Evolutionary conservation across 1,140 invertebrate species (phyloP).

Genomic region (Caerostris darwini): DNA sequence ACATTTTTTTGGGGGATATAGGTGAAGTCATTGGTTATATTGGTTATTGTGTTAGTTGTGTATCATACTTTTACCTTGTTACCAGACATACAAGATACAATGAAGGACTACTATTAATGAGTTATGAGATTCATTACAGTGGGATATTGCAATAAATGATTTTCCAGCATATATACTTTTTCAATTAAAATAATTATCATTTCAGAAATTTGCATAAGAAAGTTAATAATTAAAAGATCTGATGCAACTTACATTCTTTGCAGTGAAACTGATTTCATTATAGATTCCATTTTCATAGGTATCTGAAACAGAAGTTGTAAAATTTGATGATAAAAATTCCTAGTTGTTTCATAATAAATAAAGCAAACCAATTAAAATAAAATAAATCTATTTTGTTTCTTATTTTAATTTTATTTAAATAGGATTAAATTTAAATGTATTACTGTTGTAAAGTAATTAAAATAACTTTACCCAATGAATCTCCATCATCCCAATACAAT

Average conservation of each 20-base stretch:
- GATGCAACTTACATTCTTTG: slow-evolving; percentile 5
- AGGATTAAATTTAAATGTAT: neutral
- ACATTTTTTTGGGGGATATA: too few species aligned
- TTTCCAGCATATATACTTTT: neutral
- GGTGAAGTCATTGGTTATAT: too few species aligned
- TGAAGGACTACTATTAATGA: too few species aligned
- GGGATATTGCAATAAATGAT: neutral
- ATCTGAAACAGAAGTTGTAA: slow-evolving; percentile 43
- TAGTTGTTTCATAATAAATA: neutral
- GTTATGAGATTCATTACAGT: too few species aligned
- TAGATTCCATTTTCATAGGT: slow-evolving; percentile 54
- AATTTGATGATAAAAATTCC: neutral
- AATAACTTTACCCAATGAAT: slow-evolving; percentile 85
- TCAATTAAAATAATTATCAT: neutral
- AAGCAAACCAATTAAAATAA: neutral
- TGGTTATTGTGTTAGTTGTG: too few species aligned
- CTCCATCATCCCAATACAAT: slow-evolving; percentile 90
- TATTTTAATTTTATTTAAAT: too few species aligned
- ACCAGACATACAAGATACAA: neutral
- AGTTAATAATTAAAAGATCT: neutral
- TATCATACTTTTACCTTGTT: neutral
- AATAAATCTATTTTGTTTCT: neutral
- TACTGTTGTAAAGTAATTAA: neutral
- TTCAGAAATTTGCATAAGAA: neutral
- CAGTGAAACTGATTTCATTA: slow-evolving; percentile 9